These are phyloP conservation scores for Onthophagus sagittarius DNA, from an alignment of 2,888 invertebrate species.

Conservation along the genomic window DNA sequence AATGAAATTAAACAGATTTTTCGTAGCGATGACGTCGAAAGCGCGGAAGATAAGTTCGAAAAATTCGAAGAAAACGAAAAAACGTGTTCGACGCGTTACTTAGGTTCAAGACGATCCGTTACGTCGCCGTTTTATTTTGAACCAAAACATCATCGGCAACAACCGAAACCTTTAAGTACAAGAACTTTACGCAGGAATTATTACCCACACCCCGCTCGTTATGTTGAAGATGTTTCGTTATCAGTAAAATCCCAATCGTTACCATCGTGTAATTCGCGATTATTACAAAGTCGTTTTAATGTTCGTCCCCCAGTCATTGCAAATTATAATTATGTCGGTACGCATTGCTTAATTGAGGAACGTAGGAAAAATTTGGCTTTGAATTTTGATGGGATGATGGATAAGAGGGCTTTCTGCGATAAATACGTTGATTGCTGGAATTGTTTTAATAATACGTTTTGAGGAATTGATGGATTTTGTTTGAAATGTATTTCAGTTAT, in stretches of 20 bases:
- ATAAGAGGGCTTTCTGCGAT: not conserved
- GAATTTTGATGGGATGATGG: not conserved
- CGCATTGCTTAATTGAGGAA: not conserved
- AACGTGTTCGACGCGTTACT: not conserved
- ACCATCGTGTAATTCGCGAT: slow-evolving; percentile 9
- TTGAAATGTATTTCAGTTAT: not conserved
- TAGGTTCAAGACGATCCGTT: not conserved
- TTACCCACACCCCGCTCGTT: not conserved
- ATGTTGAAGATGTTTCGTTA: slow-evolving; percentile 9
- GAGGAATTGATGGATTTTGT: not conserved
- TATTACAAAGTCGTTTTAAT: not conserved
- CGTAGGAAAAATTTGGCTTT: not conserved
- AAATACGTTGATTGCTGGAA: slow-evolving; percentile 2
- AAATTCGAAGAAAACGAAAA: not conserved
- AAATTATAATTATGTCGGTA: not conserved
- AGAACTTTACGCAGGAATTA: slow-evolving; percentile 11
- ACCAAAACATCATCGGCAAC: not conserved
- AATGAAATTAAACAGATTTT: slow-evolving; percentile 7
- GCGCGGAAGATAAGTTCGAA: not conserved
- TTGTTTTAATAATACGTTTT: slow-evolving; percentile 1
- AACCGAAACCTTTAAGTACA: slow-evolving; percentile 10
- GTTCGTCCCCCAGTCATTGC: not conserved
- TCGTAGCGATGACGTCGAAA: not conserved
- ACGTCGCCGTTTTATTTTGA: not conserved
- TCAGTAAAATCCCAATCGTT: slow-evolving; percentile 15